Evolutionary conservation across 2,888 invertebrate genomes (phyloP).

Genomic region (Bursaphelenchus okinawaensis): DNA sequence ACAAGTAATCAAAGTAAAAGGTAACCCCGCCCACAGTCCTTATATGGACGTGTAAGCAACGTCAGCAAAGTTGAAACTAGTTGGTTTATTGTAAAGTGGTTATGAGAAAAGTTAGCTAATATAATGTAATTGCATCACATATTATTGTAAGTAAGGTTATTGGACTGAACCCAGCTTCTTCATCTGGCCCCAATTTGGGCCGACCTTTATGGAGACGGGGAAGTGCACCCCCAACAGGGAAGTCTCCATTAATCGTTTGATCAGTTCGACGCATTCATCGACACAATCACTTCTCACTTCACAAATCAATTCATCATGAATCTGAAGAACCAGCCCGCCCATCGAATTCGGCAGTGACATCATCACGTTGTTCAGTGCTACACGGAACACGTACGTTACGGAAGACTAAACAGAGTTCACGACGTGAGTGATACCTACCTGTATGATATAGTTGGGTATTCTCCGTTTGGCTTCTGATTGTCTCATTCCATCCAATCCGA

Average conservation of each 20-base stretch:
- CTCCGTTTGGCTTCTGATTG: not conserved
- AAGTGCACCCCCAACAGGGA: not conserved
- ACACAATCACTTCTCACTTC: not conserved
- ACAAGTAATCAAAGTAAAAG: too few relatives aligned
- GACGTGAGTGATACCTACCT: not conserved
- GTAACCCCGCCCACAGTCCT: not conserved
- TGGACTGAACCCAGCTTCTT: not conserved
- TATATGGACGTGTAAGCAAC: not conserved
- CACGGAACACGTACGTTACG: not conserved
- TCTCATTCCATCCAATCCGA: not conserved
- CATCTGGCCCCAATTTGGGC: conserved; percentile 1
- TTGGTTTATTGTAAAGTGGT: not conserved
- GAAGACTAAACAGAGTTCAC: not conserved
- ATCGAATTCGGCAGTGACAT: not conserved
- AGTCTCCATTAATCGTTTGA: not conserved
- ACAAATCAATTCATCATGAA: conserved; percentile 6
- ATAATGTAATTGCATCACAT: too few relatives aligned
- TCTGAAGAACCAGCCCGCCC: conserved; percentile 1
- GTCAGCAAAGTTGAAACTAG: not conserved
- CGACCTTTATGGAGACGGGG: not conserved
- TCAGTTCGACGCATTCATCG: not conserved
- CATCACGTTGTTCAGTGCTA: not conserved
- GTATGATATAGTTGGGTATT: not conserved
- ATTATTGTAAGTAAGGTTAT: not conserved
- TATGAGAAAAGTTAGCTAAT: too few relatives aligned